These are phyloP conservation scores for Hyperoodon ampullatus DNA, from an alignment of 2,113 vertebrate species.

Conservation along the genomic window DNA sequence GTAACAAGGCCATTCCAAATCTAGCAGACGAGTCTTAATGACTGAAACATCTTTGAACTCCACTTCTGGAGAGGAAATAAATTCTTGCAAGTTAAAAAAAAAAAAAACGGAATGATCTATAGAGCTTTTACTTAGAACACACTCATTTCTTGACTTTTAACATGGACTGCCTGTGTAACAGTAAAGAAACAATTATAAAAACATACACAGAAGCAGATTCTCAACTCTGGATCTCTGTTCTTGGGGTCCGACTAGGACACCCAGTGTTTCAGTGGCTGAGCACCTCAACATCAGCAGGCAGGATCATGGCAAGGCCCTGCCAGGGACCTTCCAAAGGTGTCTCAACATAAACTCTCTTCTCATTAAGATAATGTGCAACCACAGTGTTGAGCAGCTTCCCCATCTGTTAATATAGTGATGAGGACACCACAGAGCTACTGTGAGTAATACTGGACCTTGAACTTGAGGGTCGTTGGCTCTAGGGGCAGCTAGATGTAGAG, in stretches of 20 bases:
- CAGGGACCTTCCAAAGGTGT: not conserved
- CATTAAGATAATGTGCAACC: not conserved
- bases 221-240: not conserved
- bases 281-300: not conserved
- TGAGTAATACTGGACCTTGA: not conserved
- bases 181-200: slow-evolving; percentile 21
- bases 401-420: not conserved
- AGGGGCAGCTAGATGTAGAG: not conserved
- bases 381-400: not conserved
- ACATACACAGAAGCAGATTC: not conserved
- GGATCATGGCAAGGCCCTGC: not conserved
- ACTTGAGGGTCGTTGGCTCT: not conserved
- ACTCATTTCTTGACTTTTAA: slow-evolving; percentile 12
- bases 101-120: not conserved
- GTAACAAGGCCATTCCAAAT: not conserved
- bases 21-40: not conserved
- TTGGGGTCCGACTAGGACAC: not conserved
- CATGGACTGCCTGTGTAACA: not conserved
- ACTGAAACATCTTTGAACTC: not conserved
- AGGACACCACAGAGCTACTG: slow-evolving; percentile 2
- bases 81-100: slow-evolving; percentile 40
- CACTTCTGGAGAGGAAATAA: slow-evolving; percentile 23
- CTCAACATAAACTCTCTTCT: not conserved
- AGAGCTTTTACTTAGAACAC: slow-evolving; percentile 28
- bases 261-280: not conserved